Evolutionary conservation across 2,888 invertebrate genomes (phyloP).

Genomic region (Elmis aenea): DNA sequence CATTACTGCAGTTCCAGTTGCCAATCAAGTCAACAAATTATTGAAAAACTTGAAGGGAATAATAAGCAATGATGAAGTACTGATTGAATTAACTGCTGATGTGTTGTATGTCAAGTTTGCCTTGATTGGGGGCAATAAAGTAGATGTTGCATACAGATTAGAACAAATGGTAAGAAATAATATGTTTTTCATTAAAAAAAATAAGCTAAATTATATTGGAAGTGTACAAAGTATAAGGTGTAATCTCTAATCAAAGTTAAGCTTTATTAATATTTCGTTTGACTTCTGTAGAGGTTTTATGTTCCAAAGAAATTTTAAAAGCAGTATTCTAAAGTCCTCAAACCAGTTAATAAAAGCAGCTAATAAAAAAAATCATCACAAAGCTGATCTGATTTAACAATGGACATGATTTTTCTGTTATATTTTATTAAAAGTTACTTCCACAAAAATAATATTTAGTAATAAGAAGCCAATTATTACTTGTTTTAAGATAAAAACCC

Average conservation of each 20-base stretch:
- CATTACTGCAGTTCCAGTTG: conserved; percentile 48
- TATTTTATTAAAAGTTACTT: too few relatives aligned
- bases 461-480: neutral
- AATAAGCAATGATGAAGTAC: conserved; percentile 48
- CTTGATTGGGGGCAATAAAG: conserved; percentile 66
- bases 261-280: too few relatives aligned
- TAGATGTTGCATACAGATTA: conserved; percentile 73
- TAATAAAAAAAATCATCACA: too few relatives aligned
- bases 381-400: too few relatives aligned
- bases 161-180: conserved; percentile 63
- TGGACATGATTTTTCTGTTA: too few relatives aligned
- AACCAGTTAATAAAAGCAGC: too few relatives aligned
- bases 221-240: too few relatives aligned
- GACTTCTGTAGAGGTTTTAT: too few relatives aligned
- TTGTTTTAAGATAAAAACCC: neutral
- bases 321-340: too few relatives aligned
- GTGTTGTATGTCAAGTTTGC: conserved; percentile 56
- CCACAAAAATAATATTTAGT: too few relatives aligned
- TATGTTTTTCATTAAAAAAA: neutral
- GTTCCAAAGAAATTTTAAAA: too few relatives aligned
- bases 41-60: conserved; percentile 47
- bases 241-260: too few relatives aligned
- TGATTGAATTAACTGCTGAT: conserved; percentile 51
- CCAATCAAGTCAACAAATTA: conserved; percentile 47
- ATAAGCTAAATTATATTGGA: conserved; percentile 3